A percentile compares a stretch with the other conserved stretches of the same genome.
These are phyloP conservation scores for Lycodopsis pacificus DNA, from an alignment of 2,797 vertebrate genomes.

Conservation along the genomic window DNA sequence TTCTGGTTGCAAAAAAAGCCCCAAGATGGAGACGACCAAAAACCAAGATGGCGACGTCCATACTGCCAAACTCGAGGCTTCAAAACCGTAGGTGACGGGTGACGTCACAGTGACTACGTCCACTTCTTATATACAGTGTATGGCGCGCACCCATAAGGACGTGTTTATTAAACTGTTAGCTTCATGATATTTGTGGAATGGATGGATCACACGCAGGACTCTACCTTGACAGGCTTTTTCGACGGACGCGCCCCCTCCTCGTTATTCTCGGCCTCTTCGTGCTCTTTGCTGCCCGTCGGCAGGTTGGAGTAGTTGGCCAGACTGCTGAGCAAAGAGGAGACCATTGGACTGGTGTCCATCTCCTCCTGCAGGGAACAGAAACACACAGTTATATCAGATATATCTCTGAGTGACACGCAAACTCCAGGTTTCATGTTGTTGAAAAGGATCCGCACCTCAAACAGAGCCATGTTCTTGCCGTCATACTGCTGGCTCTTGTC, in stretches of 20 bases:
- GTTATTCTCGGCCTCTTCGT: constrained; percentile 97
- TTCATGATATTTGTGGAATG: background rate
- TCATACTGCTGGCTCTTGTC: constrained; percentile 95
- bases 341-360: constrained; percentile 99
- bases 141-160: background rate
- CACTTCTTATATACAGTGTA: too few relatives aligned
- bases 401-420: background rate
- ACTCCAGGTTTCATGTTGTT: background rate
- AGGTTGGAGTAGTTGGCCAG: constrained; percentile 98
- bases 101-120: too few relatives aligned
- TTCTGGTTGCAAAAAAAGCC: too few relatives aligned
- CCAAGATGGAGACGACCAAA: too few relatives aligned
- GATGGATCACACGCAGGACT: background rate
- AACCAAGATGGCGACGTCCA: too few relatives aligned
- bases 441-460: constrained; percentile 86
- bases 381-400: background rate
- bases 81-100: too few relatives aligned
- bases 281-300: constrained; percentile 95
- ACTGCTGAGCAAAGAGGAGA: constrained; percentile 95
- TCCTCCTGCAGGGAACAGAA: constrained; percentile 87
- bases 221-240: constrained; percentile 93
- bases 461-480: constrained; percentile 97
- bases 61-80: too few relatives aligned
- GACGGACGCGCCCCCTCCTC: constrained; percentile 86
- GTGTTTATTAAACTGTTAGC: background rate